These are phyloP conservation scores for Pyrocoelia pectoralis DNA, from an alignment of 2,888 invertebrate species.

Conservation along the genomic window DNA sequence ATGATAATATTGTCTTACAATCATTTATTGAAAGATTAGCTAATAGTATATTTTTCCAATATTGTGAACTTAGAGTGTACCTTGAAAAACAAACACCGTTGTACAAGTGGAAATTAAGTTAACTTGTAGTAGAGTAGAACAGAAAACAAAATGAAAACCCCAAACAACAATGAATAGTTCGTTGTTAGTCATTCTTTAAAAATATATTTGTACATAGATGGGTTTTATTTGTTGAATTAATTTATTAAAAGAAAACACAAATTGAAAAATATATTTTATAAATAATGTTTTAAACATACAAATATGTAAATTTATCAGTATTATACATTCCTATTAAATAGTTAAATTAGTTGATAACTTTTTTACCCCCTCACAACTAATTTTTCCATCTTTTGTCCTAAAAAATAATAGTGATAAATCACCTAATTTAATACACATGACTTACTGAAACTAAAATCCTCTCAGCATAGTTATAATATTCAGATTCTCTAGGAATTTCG, in stretches of 20 bases:
- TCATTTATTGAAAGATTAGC: not conserved
- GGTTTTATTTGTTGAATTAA: constrained; percentile 42
- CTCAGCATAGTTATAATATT: constrained; percentile 78
- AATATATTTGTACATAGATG: constrained; percentile 8
- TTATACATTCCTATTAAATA: constrained; percentile 52
- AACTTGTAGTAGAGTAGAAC: no score
- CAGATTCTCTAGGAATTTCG: constrained; percentile 68
- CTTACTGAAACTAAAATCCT: constrained; percentile 64
- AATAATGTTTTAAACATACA: constrained; percentile 44
- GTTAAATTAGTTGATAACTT: constrained; percentile 12
- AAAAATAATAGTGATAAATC: constrained; percentile 33
- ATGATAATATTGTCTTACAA: constrained; percentile 13
- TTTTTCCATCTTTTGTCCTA: constrained; percentile 52
- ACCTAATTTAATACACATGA: not conserved
- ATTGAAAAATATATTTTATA: constrained; percentile 38
- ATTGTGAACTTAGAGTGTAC: no score
- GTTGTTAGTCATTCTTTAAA: constrained; percentile 26
- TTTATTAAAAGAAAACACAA: constrained; percentile 49
- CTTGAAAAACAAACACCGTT: no score
- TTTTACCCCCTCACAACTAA: constrained; percentile 26
- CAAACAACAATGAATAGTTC: not conserved
- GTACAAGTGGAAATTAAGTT: no score
- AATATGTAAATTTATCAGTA: constrained; percentile 57
- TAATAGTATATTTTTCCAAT: no score
- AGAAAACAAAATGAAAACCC: not conserved